Conservation (phyloP, 2,797 vertebrate genomes). For the Podarcis siculus region DNA sequence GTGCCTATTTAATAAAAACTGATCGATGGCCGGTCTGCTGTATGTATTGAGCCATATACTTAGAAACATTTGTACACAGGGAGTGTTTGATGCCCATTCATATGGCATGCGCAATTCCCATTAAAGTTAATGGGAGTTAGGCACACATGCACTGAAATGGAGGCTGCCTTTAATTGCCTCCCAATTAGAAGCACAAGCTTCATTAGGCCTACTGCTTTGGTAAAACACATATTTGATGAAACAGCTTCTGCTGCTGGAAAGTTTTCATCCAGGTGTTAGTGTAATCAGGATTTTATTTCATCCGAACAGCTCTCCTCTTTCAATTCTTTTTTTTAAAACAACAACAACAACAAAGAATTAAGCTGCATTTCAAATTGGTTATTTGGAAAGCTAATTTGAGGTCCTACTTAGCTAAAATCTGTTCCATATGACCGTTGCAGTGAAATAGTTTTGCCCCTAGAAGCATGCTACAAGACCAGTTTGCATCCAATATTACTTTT, state of each 20-base stretch:
- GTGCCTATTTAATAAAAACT: background rate
- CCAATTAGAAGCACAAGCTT: constrained; percentile 44
- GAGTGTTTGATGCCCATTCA: background rate
- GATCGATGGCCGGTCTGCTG: background rate
- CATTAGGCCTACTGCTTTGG: constrained; percentile 32
- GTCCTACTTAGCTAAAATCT: background rate
- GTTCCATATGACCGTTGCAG: too few relatives aligned
- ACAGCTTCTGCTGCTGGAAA: constrained; percentile 3
- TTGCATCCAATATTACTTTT: background rate
- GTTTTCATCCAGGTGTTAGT: constrained; percentile 39
- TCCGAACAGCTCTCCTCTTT: background rate
- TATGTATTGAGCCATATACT: background rate
- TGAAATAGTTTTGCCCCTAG: background rate
- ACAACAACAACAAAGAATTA: background rate
- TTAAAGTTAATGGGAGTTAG: background rate
- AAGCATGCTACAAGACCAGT: background rate
- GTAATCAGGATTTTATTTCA: constrained; percentile 38
- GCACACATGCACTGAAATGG: background rate
- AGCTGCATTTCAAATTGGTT: constrained; percentile 2
- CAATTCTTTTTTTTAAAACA: background rate
- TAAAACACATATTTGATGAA: constrained; percentile 30
- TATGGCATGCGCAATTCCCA: background rate
- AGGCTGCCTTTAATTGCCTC: constrained; percentile 41
- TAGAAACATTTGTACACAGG: background rate
- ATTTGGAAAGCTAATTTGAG: constrained; percentile 10